Evolutionary conservation across 2,888 invertebrate genomes (phyloP).

Genomic region (Sarcophaga rosellei): DNA sequence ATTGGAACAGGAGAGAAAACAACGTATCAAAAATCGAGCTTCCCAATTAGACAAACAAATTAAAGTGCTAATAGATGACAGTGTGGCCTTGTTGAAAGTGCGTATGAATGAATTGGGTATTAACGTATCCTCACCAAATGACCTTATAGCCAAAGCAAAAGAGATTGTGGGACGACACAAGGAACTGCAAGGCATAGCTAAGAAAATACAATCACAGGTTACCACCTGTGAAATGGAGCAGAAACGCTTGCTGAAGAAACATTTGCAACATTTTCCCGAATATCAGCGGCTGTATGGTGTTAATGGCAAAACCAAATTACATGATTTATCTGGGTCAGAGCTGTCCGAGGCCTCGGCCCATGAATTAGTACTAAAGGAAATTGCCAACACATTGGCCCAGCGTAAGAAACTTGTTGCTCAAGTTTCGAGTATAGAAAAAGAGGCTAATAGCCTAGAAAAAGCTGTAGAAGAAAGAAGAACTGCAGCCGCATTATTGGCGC

Average conservation of each 20-base stretch:
- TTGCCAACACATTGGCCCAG: constrained; percentile 91
- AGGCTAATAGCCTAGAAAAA: constrained; percentile 89
- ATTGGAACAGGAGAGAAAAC: constrained; percentile 91
- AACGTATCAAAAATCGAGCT: constrained; percentile 90
- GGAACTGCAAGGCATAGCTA: constrained; percentile 93
- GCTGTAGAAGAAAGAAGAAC: constrained; percentile 85
- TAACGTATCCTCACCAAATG: constrained; percentile 91
- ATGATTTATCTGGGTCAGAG: constrained; percentile 81
- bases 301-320: constrained; percentile 76
- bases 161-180: constrained; percentile 96
- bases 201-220: constrained; percentile 92
- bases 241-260: constrained; percentile 86
- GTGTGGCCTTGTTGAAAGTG: constrained; percentile 92
- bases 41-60: constrained; percentile 97
- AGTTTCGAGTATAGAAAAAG: constrained; percentile 89
- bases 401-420: constrained; percentile 92
- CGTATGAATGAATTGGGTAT: constrained; percentile 96
- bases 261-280: constrained; percentile 89
- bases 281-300: constrained; percentile 75
- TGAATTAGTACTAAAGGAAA: constrained; percentile 92
- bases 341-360: constrained; percentile 87
- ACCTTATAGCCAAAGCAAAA: constrained; percentile 92
- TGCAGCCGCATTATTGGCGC: constrained; percentile 78
- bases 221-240: constrained; percentile 87
- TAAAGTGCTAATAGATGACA: constrained; percentile 94